These are phyloP conservation scores for Tetranychus piercei DNA, from an alignment of 2,888 invertebrate species.

Conservation along the genomic window DNA sequence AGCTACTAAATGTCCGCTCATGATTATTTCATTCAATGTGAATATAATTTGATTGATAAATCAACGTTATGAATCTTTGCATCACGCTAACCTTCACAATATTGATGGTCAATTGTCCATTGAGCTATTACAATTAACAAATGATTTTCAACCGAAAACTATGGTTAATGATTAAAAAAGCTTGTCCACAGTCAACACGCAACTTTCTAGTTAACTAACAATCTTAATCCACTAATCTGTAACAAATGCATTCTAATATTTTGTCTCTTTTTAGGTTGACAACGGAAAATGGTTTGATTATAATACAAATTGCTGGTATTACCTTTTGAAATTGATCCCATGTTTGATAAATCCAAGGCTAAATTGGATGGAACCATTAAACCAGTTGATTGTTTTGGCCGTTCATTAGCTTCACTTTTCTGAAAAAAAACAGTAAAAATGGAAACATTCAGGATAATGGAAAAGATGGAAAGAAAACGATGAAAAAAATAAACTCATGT, in stretches of 20 bases:
- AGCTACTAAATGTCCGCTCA: too few species aligned
- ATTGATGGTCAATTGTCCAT: not conserved
- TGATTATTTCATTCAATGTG: too few species aligned
- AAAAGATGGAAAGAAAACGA: not conserved
- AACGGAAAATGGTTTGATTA: not conserved
- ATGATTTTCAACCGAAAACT: not conserved
- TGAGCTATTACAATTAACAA: not conserved
- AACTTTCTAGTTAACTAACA: not conserved
- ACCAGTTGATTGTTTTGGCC: not conserved
- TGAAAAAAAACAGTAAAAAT: not conserved
- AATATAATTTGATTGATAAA: too few species aligned
- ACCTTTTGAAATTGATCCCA: not conserved
- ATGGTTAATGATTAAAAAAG: not conserved
- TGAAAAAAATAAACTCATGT: not conserved
- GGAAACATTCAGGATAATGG: not conserved
- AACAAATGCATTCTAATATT: too few species aligned
- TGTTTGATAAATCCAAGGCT: not conserved
- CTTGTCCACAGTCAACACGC: not conserved
- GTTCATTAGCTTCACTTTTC: not conserved
- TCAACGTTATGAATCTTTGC: not conserved
- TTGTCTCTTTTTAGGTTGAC: not conserved
- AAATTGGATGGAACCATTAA: not conserved
- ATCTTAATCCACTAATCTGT: not conserved
- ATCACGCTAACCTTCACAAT: not conserved
- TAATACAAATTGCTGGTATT: not conserved